Evolutionary conservation across 1,140 invertebrate genomes (phyloP).

Genomic region (Drosophila simulans): DNA sequence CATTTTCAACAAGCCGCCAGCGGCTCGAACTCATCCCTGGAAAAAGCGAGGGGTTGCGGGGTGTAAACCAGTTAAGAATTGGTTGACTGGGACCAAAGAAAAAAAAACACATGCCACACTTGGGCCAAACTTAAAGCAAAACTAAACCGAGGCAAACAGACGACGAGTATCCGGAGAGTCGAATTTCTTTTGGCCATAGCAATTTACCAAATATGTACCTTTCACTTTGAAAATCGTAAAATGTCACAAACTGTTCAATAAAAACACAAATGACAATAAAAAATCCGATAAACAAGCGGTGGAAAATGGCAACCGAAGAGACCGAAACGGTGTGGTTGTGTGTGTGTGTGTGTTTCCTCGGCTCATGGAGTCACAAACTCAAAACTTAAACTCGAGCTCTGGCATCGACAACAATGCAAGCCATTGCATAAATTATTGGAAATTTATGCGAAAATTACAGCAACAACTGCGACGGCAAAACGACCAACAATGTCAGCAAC

Average conservation of each 20-base stretch:
- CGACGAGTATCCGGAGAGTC: slow-evolving; percentile 17
- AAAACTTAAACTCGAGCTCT: slow-evolving; percentile 21
- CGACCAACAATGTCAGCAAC: slow-evolving; percentile 12
- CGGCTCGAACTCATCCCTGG: slow-evolving; percentile 21
- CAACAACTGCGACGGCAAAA: slow-evolving; percentile 43
- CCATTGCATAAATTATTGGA: slow-evolving; percentile 73
- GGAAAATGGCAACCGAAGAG: slow-evolving; percentile 33
- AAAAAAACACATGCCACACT: slow-evolving; percentile 3
- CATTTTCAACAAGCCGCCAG: slow-evolving; percentile 21
- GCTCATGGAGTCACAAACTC: slow-evolving; percentile 5
- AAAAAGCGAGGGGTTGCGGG: neutral
- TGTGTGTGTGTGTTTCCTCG: neutral
- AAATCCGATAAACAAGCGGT: slow-evolving; percentile 66
- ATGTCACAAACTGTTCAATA: slow-evolving; percentile 77
- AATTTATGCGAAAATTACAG: slow-evolving; percentile 75
- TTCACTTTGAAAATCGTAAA: slow-evolving; percentile 77
- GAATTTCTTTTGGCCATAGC: slow-evolving; percentile 58
- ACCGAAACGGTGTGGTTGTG: neutral
- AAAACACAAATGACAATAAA: slow-evolving; percentile 70
- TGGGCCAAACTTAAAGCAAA: slow-evolving; percentile 14
- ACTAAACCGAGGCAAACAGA: slow-evolving; percentile 13
- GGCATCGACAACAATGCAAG: slow-evolving; percentile 58
- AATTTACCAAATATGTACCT: slow-evolving; percentile 77
- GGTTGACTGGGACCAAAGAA: slow-evolving; percentile 1
- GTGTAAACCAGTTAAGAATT: slow-evolving; percentile 56